A percentile compares a stretch with the other conserved stretches of the same genome.
These are phyloP conservation scores for Nerophis lumbriciformis DNA, from an alignment of 2,113 vertebrate species.

Conservation along the genomic window DNA sequence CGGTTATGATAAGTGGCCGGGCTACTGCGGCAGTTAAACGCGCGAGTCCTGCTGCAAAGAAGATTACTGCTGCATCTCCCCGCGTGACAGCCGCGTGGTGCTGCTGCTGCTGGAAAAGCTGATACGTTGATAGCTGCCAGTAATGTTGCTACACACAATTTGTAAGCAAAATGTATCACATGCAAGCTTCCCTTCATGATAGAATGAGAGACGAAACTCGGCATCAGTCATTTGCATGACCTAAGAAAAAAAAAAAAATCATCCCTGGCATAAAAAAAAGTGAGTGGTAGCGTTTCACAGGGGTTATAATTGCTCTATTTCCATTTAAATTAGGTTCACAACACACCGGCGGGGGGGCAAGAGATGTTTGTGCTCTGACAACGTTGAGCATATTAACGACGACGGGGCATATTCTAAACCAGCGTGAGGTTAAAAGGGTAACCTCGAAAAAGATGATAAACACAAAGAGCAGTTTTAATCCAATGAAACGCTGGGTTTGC, in stretches of 20 bases:
- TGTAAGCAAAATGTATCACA: slow-evolving; percentile 37
- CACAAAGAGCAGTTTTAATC: slow-evolving; percentile 13
- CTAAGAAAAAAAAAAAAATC: slow-evolving; percentile 22
- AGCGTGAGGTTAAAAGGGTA: slow-evolving; percentile 25
- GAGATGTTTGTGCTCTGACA: slow-evolving; percentile 34
- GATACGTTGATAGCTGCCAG: slow-evolving; percentile 44
- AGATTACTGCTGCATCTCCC: slow-evolving; percentile 51
- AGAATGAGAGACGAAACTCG: slow-evolving; percentile 27
- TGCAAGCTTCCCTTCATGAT: slow-evolving; percentile 15
- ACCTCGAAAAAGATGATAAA: slow-evolving; percentile 25
- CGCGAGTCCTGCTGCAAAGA: slow-evolving; percentile 52
- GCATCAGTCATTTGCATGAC: slow-evolving; percentile 38
- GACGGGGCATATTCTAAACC: neutral
- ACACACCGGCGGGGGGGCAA: slow-evolving; percentile 35
- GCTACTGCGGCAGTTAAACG: slow-evolving; percentile 55
- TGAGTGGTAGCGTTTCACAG: slow-evolving; percentile 39
- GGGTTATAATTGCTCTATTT: slow-evolving; percentile 59
- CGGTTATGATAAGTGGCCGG: slow-evolving; percentile 52
- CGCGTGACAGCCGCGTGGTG: slow-evolving; percentile 25
- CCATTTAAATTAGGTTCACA: slow-evolving; percentile 58
- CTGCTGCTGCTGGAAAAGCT: slow-evolving; percentile 8
- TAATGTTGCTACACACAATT: slow-evolving; percentile 48
- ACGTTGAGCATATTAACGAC: slow-evolving; percentile 33
- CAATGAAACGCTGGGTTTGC: neutral
- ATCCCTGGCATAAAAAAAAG: slow-evolving; percentile 34